Percentiles rank a stretch among this genome's conserved stretches.
phyloP scores from a whole-genome alignment of 2,113 vertebrate species.

The Psittacara wagleri region DNA sequence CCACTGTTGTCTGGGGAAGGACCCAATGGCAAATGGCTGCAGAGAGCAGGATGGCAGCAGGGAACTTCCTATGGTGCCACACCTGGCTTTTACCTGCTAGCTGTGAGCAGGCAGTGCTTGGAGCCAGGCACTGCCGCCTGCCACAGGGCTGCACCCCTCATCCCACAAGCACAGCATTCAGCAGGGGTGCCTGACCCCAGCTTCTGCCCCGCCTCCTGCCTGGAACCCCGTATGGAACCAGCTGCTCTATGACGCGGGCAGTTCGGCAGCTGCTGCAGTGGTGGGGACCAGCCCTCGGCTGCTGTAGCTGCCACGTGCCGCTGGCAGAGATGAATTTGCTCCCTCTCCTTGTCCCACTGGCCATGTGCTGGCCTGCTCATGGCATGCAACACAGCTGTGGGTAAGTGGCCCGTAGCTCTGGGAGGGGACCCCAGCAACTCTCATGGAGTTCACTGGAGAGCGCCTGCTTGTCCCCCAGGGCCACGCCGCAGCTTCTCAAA shows the following conservation, averaged over 20 bases:
- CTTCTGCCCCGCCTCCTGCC: neutral
- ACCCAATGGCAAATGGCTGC: neutral
- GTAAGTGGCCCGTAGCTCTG: neutral
- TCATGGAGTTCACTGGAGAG: too few relatives aligned
- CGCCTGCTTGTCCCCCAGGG: accelerated
- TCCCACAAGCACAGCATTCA: neutral
- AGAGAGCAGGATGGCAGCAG: neutral
- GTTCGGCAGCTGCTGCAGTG: neutral
- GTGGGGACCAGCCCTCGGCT: neutral
- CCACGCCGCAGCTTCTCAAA: neutral
- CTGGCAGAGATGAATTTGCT: neutral
- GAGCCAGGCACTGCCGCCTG: neutral
- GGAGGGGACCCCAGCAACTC: neutral
- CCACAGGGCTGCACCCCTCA: neutral
- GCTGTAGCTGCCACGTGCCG: neutral
- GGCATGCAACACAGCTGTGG: neutral
- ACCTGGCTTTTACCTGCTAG: neutral
- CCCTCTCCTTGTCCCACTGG: neutral
- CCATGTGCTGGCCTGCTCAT: neutral
- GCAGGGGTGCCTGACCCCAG: neutral
- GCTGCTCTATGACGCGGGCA: neutral
- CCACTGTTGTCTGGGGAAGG: neutral
- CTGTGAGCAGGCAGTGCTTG: neutral
- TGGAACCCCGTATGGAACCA: neutral
- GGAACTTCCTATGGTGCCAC: neutral